A percentile compares a stretch with the other conserved stretches of the same genome.
phyloP scores from a whole-genome alignment of 92 coral and sea anemone species.

The Metridium senile region DNA sequence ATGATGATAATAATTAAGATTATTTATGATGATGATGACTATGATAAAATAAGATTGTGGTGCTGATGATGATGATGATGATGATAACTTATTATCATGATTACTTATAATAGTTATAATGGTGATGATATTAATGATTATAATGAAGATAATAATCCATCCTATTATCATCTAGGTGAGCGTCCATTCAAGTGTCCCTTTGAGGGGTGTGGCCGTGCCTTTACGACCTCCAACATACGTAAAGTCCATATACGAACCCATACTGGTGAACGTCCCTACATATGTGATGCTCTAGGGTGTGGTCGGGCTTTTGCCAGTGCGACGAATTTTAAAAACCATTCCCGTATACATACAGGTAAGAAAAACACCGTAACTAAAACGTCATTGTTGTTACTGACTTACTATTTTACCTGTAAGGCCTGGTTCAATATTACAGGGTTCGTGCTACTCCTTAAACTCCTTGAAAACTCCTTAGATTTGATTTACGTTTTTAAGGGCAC shows the following conservation, averaged over 20 bases:
- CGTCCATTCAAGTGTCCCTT: constrained; percentile 96
- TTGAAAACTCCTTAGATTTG: too few species aligned
- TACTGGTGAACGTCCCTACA: constrained; percentile 97
- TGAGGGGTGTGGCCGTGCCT: constrained; percentile 84
- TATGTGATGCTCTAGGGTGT: constrained; percentile 92
- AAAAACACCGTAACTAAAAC: not conserved
- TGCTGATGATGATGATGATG: not conserved
- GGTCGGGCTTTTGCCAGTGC: constrained; percentile 97
- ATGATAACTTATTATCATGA: too few species aligned
- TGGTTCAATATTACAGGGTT: too few species aligned
- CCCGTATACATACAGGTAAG: constrained; percentile 97
- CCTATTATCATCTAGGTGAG: constrained; percentile 56
- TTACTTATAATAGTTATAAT: too few species aligned
- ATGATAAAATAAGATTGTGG: not conserved
- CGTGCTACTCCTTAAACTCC: too few species aligned
- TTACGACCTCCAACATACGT: constrained; percentile 95
- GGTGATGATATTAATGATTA: not conserved
- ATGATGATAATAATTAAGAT: too few species aligned
- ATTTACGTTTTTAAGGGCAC: too few species aligned
- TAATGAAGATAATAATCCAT: not conserved
- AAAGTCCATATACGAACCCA: constrained; percentile 99
- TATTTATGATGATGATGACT: too few species aligned
- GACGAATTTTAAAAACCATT: constrained; percentile 96
- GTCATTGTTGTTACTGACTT: not conserved
- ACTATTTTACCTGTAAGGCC: too few species aligned